A percentile compares a stretch with the other conserved stretches of the same genome.
These are phyloP conservation scores for Drosophila heteroneura DNA, from an alignment of 2,888 invertebrate species.

Conservation along the genomic window DNA sequence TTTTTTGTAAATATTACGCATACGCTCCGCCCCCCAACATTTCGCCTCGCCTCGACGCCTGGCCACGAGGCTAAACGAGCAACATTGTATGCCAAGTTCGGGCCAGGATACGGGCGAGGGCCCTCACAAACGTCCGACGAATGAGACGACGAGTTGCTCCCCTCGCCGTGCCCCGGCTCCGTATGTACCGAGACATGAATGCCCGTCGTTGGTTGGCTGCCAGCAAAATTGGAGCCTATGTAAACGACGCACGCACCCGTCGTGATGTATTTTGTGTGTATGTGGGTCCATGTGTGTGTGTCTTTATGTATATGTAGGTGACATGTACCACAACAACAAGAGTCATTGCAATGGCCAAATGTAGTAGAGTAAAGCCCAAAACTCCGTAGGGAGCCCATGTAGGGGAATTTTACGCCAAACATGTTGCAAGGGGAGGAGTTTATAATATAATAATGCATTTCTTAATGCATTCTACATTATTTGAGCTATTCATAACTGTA, in stretches of 20 bases:
- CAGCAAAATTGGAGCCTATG: conserved; percentile 66
- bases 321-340: conserved; percentile 70
- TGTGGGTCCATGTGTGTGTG: conserved; percentile 18
- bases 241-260: conserved; percentile 75
- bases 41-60: conserved; percentile 28
- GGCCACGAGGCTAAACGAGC: conserved; percentile 70
- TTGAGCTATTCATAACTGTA: conserved; percentile 1
- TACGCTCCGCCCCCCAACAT: conserved; percentile 46
- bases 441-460: conserved; percentile 5
- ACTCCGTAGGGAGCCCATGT: conserved; percentile 68
- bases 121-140: conserved; percentile 62
- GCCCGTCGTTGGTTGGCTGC: conserved; percentile 74
- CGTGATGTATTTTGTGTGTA: conserved; percentile 12
- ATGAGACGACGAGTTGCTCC: conserved; percentile 69
- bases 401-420: conserved; percentile 80
- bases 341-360: conserved; percentile 68
- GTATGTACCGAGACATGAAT: conserved; percentile 70
- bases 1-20: conserved; percentile 67
- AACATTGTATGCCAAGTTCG: conserved; percentile 70
- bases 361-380: conserved; percentile 73
- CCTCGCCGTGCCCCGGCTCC: conserved; percentile 27
- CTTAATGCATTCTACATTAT: not conserved
- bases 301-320: conserved; percentile 71
- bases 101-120: conserved; percentile 49
- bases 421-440: conserved; percentile 82